A percentile compares a stretch with the other conserved stretches of the same genome.
Conservation (phyloP, 2,888 invertebrate genomes). For the Sarcophaga subvicina region DNA sequence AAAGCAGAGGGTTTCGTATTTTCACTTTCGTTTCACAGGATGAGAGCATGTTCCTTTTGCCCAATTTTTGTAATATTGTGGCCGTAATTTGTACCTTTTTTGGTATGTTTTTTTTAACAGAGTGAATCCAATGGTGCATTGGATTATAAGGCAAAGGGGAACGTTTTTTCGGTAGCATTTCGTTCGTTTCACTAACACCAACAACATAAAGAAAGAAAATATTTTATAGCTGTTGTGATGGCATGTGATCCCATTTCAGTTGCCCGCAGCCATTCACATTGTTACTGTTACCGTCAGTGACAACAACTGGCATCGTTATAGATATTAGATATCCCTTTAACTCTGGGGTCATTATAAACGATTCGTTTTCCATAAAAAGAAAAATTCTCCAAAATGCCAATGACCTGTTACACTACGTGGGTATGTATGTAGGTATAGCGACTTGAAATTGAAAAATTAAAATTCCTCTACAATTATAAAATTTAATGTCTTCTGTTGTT, state of each 20-base stretch:
- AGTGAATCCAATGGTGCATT: conserved; percentile 4
- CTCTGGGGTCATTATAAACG: conserved; percentile 12
- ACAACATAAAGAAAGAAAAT: conserved; percentile 5
- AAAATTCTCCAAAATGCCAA: conserved; percentile 9
- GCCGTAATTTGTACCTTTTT: conserved; percentile 22
- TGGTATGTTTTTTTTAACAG: conserved; percentile 18
- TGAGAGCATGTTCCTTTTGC: not conserved
- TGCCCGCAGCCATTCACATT: conserved; percentile 1
- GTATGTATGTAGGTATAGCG: not conserved
- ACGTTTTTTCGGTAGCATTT: not conserved
- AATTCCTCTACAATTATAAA: not conserved
- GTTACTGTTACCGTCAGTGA: conserved; percentile 31
- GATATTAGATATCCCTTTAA: not conserved
- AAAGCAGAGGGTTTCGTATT: not conserved
- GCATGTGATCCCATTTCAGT: conserved; percentile 31
- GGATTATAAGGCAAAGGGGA: conserved; percentile 20
- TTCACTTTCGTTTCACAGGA: not conserved
- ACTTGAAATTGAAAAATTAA: not conserved
- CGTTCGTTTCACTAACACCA: not conserved
- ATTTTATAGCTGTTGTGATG: conserved; percentile 33
- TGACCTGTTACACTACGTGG: conserved; percentile 31
- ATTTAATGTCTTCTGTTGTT: not conserved
- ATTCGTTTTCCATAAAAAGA: not conserved
- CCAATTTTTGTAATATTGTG: not conserved
- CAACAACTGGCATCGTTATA: conserved; percentile 9